Evolutionary conservation across 2,113 vertebrate genomes (phyloP).

Genomic region (Cochlearius cochlearius): DNA sequence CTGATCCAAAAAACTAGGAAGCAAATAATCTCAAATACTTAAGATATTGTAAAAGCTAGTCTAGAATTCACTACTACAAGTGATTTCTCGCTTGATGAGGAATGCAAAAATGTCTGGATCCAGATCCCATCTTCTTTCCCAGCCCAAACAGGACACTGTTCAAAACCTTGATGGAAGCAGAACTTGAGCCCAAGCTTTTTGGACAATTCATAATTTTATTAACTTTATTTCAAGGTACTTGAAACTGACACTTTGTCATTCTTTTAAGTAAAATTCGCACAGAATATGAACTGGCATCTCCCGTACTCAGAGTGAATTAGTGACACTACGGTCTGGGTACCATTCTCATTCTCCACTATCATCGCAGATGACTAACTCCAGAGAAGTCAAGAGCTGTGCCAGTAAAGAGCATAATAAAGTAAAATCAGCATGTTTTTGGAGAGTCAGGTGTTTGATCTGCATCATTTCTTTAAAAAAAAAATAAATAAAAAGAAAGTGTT

Average conservation of each 20-base stretch:
- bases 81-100: neutral
- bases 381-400: neutral
- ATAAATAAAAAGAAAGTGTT: neutral
- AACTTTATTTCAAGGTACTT: neutral
- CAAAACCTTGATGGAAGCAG: neutral
- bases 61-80: neutral
- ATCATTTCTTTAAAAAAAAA: neutral
- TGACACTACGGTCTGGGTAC: neutral
- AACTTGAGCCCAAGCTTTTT: accelerated
- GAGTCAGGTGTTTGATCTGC: neutral
- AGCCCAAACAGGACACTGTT: neutral
- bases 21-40: neutral
- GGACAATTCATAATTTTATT: neutral
- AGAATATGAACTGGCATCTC: neutral
- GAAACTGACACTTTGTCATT: neutral
- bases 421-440: neutral
- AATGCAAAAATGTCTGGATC: neutral
- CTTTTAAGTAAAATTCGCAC: neutral
- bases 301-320: neutral
- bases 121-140: neutral
- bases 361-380: neutral
- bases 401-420: neutral
- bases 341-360: neutral
- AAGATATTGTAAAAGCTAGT: neutral
- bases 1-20: neutral